Evolutionary conservation across 2,797 vertebrate species (phyloP), one percentile per base, ranked within the genome.

Genomic region (Monodelphis domestica): DNA sequence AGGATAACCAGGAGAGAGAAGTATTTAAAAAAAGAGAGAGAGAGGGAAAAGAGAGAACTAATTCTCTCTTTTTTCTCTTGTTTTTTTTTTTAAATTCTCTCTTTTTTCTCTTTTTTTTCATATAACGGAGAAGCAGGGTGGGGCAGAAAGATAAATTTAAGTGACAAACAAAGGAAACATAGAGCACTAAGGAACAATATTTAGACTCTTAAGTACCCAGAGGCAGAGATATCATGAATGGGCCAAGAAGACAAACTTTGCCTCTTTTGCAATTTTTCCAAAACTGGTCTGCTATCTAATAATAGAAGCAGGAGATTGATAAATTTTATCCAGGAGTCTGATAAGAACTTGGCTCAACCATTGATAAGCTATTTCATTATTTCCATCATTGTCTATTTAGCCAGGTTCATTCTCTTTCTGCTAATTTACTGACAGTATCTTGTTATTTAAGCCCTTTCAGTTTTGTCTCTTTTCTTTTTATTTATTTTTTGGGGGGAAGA

Each of bases 391-490:
- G 87, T 88, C 51, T 54, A 0, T 91, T 33, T 57, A 91, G 89
- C 53, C 30, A 57, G 53, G 55, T 87, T 89, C 33, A 30, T 89
- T 96, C 92, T 94, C 15, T 45, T 84, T 56, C 92, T 88, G 17
- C 88, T 84, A 87, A 30, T 94, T 90, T 1, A 55, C 26, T 89
- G 28, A 89, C 1, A 95, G 91, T 21, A 4, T 59, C 2, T 94
- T 53, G 15, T 17, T 91, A n/a, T 89, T 90, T 95, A 95, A 91
- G 11, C 54, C 96, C 45, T 29, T 52, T 55, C 87, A 91, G 29
- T 53, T 53, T 87, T 95, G 33, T 54, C 90, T 92, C 15, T 89
- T 70, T 94, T 90, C 14, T 24, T 91, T 70, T 38, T 38, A 38
- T 78, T 84, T 84, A 84, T 78, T 57, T 84, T 84, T 50, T 50